phyloP scores from a whole-genome alignment of 2,113 vertebrate genomes.

The Notiomystis cincta region DNA sequence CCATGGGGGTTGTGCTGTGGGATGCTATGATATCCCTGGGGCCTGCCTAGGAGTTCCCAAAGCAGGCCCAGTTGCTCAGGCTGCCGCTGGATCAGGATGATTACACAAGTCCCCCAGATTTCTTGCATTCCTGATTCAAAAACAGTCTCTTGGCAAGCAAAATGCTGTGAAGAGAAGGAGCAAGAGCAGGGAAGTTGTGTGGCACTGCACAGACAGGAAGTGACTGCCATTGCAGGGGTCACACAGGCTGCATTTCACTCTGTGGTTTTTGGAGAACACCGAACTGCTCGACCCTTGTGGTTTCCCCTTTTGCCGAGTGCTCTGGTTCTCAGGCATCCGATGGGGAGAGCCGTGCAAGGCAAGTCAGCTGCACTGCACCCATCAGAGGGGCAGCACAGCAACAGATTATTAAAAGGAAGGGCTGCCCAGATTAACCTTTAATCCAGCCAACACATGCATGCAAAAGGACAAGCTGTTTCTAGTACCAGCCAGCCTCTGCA shows the following conservation, averaged over 20 bases:
- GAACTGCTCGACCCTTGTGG: fast-evolving
- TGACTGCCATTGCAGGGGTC: background rate
- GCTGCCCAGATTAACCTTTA: constrained; percentile 41
- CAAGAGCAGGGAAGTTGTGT: background rate
- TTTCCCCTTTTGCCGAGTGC: background rate
- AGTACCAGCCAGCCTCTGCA: constrained; percentile 12
- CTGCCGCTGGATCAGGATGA: background rate
- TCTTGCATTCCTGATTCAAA: background rate
- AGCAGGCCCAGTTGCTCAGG: background rate
- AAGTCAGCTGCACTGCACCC: fast-evolving
- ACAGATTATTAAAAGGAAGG: background rate
- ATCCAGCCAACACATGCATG: background rate
- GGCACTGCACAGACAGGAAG: background rate
- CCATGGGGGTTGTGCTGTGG: fast-evolving
- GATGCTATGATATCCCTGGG: background rate
- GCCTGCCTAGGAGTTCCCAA: background rate
- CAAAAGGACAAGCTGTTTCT: background rate
- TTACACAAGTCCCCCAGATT: background rate
- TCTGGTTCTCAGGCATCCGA: background rate
- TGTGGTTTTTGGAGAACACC: fast-evolving
- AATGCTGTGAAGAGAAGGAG: background rate
- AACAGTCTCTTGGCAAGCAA: fast-evolving
- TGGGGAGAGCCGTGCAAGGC: background rate
- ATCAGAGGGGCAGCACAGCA: background rate
- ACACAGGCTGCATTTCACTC: background rate